phyloP scores from a whole-genome alignment of 2,888 invertebrate genomes.

The Drymonia ruficornis region DNA sequence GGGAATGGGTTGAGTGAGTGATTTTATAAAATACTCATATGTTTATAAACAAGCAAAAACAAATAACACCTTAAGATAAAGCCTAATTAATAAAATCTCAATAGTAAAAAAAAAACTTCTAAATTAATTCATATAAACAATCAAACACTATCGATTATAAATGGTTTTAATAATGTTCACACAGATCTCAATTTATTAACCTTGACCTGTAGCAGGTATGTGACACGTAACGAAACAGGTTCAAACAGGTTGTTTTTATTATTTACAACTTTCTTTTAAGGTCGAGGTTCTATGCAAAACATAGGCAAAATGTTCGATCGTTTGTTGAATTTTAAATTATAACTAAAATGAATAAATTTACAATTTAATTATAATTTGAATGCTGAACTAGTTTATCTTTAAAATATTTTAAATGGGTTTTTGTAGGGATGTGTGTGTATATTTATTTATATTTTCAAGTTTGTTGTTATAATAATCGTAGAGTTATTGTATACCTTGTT shows the following conservation, averaged over 20 bases:
- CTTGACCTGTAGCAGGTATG: constrained; percentile 2
- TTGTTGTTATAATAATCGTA: too few relatives aligned
- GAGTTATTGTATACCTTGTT: too few relatives aligned
- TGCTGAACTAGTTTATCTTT: constrained; percentile 31
- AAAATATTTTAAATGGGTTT: too few relatives aligned
- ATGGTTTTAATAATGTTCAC: not conserved
- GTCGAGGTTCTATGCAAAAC: constrained; percentile 18
- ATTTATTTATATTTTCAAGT: too few relatives aligned
- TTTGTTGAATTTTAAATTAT: constrained; percentile 6
- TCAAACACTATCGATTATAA: not conserved
- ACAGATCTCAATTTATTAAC: not conserved
- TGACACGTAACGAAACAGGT: not conserved
- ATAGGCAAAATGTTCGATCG: constrained; percentile 16
- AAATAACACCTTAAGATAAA: too few relatives aligned
- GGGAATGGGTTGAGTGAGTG: too few relatives aligned
- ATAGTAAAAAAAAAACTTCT: too few relatives aligned
- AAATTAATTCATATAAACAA: too few relatives aligned
- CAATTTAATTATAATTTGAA: constrained; percentile 30
- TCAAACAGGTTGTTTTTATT: constrained; percentile 5
- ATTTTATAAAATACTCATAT: too few relatives aligned
- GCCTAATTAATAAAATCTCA: too few relatives aligned
- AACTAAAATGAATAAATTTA: constrained; percentile 20
- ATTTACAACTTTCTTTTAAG: constrained; percentile 1
- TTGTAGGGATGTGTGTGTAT: too few relatives aligned
- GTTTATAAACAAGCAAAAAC: too few relatives aligned